These are phyloP conservation scores for Cerastis leucographa DNA, from an alignment of 2,888 invertebrate species.

Conservation along the genomic window DNA sequence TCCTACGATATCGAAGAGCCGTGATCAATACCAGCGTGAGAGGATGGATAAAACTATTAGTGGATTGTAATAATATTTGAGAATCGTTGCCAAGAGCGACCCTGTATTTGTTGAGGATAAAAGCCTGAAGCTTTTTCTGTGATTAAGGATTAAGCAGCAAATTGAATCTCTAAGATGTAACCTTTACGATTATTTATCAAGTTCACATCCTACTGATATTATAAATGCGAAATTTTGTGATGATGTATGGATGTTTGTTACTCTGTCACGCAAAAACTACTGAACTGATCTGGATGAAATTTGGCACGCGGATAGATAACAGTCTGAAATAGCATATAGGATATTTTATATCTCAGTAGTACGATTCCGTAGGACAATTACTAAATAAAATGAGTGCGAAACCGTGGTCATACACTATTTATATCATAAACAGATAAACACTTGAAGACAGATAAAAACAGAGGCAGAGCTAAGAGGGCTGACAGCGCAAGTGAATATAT, in stretches of 20 bases:
- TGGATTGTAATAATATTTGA: conserved; percentile 42
- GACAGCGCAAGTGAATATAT: neutral
- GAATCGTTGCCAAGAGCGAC: conserved; percentile 24
- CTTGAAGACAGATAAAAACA: neutral
- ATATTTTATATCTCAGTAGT: too few relatives aligned
- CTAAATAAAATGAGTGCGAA: too few relatives aligned
- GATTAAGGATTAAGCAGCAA: conserved; percentile 8
- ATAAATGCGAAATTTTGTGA: too few relatives aligned
- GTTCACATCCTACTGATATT: too few relatives aligned
- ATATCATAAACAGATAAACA: neutral
- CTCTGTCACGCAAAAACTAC: too few relatives aligned
- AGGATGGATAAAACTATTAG: conserved; percentile 58
- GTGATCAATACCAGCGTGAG: conserved; percentile 52
- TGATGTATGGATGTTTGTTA: too few relatives aligned
- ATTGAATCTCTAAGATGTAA: neutral
- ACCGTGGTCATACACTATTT: too few relatives aligned
- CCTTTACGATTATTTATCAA: neutral
- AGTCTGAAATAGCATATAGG: too few relatives aligned
- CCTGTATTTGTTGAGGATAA: conserved; percentile 33
- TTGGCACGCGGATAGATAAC: too few relatives aligned
- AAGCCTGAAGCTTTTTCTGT: neutral
- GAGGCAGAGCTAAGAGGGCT: neutral
- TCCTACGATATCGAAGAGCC: conserved; percentile 52
- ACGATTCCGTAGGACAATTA: too few relatives aligned
- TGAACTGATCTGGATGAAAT: too few relatives aligned